A percentile compares a stretch with the other conserved stretches of the same genome.
These are phyloP conservation scores for Brachyptera risi DNA, from an alignment of 2,888 invertebrate species.

Conservation along the genomic window DNA sequence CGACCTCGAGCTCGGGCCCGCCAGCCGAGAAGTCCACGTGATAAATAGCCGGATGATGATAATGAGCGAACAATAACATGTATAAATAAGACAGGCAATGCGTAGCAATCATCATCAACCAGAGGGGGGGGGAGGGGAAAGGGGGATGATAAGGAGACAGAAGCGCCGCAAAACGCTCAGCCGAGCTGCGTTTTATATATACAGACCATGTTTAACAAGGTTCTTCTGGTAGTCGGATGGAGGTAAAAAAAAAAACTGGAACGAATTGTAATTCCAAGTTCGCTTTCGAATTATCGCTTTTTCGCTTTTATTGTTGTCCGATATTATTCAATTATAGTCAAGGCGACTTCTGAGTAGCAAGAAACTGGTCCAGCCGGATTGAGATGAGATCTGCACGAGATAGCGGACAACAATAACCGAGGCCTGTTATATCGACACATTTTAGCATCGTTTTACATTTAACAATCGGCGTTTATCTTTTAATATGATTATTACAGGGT, in stretches of 20 bases:
- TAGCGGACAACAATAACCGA: neutral
- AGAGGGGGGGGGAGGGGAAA: no score
- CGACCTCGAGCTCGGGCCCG: no score
- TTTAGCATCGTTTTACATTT: constrained; percentile 17
- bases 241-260: neutral
- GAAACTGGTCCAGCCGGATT: constrained; percentile 6
- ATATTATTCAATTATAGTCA: neutral
- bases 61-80: neutral
- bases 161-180: neutral
- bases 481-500: no score
- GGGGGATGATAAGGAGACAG: neutral
- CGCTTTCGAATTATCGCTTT: constrained; percentile 20
- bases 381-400: neutral
- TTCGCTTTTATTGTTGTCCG: constrained; percentile 11
- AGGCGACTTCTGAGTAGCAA: neutral
- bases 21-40: no score
- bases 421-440: constrained; percentile 5
- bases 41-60: no score
- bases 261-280: constrained; percentile 15
- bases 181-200: neutral
- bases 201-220: no score
- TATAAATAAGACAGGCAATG: neutral
- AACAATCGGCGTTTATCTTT: no score
- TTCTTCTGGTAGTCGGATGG: no score
- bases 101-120: neutral